phyloP scores from a whole-genome alignment of 2,797 vertebrate species.

The Centroberyx gerrardi region DNA sequence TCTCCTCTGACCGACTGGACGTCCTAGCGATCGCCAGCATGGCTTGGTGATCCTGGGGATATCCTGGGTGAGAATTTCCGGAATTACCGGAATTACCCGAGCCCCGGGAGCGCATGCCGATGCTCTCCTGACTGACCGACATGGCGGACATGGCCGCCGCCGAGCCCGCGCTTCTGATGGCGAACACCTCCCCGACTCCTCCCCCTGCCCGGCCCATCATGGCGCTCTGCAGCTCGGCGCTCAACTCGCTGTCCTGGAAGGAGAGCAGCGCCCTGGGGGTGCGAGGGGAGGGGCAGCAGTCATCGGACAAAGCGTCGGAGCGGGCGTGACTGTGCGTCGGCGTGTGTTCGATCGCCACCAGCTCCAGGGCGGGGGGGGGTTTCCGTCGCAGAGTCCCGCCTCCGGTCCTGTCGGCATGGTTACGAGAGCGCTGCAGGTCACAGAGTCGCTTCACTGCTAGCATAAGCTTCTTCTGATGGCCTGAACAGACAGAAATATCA shows the following conservation, averaged over 20 bases:
- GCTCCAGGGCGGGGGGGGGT: conserved; percentile 72
- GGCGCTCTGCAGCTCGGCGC: conserved; percentile 92
- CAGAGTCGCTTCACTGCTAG: conserved; percentile 92
- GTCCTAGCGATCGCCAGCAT: conserved; percentile 64
- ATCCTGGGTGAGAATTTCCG: conserved; percentile 62
- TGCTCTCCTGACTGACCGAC: conserved; percentile 91
- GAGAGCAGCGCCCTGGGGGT: conserved; percentile 88
- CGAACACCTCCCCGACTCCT: conserved; percentile 78
- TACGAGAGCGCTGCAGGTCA: conserved; percentile 88
- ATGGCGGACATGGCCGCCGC: conserved; percentile 59
- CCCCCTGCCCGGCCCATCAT: conserved; percentile 85
- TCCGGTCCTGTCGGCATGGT: conserved; percentile 61
- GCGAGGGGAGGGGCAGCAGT: conserved; percentile 74
- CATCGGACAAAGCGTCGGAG: conserved; percentile 33
- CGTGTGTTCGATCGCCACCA: conserved; percentile 82
- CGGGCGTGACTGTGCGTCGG: conserved; percentile 35
- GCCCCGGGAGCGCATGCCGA: conserved; percentile 89
- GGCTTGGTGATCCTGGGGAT: conserved; percentile 83
- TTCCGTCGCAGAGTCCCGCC: conserved; percentile 72
- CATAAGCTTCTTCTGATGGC: conserved; percentile 98
- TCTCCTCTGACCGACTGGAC: conserved; percentile 84
- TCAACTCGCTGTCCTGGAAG: conserved; percentile 95
- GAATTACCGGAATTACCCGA: conserved; percentile 91
- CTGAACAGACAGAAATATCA: conserved; percentile 73
- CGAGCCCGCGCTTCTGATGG: conserved; percentile 74